phyloP scores from a whole-genome alignment of 2,888 invertebrate genomes.

The Bombyx huttoni region DNA sequence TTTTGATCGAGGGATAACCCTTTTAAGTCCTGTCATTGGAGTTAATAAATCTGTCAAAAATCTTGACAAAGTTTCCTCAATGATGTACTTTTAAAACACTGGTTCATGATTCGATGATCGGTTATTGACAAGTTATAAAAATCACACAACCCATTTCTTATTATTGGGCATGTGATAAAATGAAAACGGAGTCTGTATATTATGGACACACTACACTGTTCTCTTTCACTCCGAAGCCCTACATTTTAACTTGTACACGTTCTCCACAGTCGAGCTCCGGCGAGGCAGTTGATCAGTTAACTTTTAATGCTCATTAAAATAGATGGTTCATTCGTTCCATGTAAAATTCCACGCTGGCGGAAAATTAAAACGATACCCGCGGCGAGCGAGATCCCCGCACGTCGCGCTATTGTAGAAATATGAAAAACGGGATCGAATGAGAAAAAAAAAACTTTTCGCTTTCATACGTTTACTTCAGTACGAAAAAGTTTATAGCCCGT shows the following conservation, averaged over 20 bases:
- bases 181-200: not conserved
- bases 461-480: slow-evolving; percentile 40
- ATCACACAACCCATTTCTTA: too few relatives aligned
- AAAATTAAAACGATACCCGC: slow-evolving; percentile 69
- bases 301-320: slow-evolving; percentile 70
- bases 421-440: slow-evolving; percentile 41
- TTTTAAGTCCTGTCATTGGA: slow-evolving; percentile 1
- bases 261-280: slow-evolving; percentile 13
- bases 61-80: not conserved
- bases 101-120: too few relatives aligned
- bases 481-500: slow-evolving; percentile 41
- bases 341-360: slow-evolving; percentile 61
- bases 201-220: not conserved
- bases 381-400: slow-evolving; percentile 26
- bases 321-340: slow-evolving; percentile 63
- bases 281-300: slow-evolving; percentile 53
- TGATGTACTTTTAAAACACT: too few relatives aligned
- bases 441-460: slow-evolving; percentile 31
- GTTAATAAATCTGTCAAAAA: not conserved
- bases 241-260: slow-evolving; percentile 13
- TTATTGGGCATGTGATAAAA: too few relatives aligned
- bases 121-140: too few relatives aligned
- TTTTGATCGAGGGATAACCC: not conserved
- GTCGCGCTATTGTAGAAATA: slow-evolving; percentile 31
- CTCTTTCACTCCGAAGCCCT: not conserved